Evolutionary conservation across 1,140 invertebrate species (phyloP).

Genomic region (Atta texana): DNA sequence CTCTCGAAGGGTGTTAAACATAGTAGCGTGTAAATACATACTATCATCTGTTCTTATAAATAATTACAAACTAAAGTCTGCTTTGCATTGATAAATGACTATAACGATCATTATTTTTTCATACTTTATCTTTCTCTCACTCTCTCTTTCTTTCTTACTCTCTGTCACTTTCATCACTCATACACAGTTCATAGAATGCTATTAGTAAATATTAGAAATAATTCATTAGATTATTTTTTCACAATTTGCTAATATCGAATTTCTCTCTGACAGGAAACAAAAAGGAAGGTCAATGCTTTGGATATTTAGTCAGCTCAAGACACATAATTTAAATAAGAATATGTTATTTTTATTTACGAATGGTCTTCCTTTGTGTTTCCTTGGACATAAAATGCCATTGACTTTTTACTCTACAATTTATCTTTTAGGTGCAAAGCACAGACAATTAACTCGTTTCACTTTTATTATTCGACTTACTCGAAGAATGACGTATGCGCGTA

Average conservation of each 20-base stretch:
- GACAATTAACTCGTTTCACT: slow-evolving; percentile 62
- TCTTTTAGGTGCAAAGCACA: slow-evolving; percentile 45
- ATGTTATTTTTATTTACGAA: slow-evolving; percentile 50
- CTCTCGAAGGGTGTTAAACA: slow-evolving; percentile 59
- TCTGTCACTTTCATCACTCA: slow-evolving; percentile 36
- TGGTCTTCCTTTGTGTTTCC: slow-evolving; percentile 28
- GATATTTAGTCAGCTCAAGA: background rate
- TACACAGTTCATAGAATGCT: slow-evolving; percentile 49
- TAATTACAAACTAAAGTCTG: slow-evolving; percentile 78
- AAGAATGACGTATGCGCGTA: slow-evolving; percentile 63
- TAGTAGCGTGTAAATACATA: slow-evolving; percentile 62
- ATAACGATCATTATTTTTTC: slow-evolving; percentile 74
- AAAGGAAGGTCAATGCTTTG: slow-evolving; percentile 9
- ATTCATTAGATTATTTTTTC: slow-evolving; percentile 14
- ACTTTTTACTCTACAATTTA: slow-evolving; percentile 52
- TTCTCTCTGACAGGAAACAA: slow-evolving; percentile 13
- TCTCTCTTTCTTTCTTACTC: slow-evolving; percentile 49
- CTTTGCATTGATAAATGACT: slow-evolving; percentile 83
- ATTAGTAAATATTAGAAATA: slow-evolving; percentile 21
- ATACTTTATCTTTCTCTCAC: slow-evolving; percentile 45
- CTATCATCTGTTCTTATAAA: slow-evolving; percentile 74
- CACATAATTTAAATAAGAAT: background rate
- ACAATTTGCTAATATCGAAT: slow-evolving; percentile 42
- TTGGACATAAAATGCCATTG: slow-evolving; percentile 34
- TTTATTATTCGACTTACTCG: slow-evolving; percentile 67